Percentiles rank a stretch among this genome's conserved stretches.
phyloP scores from a whole-genome alignment of 2,888 invertebrate genomes.

The Rhagonycha lutea region DNA sequence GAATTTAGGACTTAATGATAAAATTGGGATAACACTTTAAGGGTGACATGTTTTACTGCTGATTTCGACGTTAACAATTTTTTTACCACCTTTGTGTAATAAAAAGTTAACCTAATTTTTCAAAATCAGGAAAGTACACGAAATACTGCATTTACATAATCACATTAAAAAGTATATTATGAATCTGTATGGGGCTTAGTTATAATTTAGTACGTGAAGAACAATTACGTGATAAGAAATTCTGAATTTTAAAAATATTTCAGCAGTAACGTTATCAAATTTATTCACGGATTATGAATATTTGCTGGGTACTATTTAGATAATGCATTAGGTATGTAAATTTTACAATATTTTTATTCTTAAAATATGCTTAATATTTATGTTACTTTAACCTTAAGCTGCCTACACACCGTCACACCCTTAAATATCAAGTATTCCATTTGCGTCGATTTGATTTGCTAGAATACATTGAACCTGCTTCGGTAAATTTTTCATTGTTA shows the following conservation, averaged over 20 bases:
- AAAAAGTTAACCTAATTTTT: not conserved
- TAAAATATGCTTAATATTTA: not conserved
- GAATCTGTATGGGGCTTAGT: not conserved
- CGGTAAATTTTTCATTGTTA: too few species aligned
- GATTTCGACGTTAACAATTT: slow-evolving; percentile 8
- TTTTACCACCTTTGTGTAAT: not conserved
- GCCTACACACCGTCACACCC: not conserved
- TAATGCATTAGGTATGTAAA: not conserved
- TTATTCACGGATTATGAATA: slow-evolving; percentile 9
- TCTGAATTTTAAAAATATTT: not conserved
- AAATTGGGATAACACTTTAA: not conserved
- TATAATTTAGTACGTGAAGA: not conserved
- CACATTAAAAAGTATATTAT: not conserved
- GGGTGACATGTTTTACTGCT: slow-evolving; percentile 8
- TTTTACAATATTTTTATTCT: not conserved
- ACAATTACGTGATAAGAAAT: slow-evolving; percentile 13
- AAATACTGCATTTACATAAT: not conserved
- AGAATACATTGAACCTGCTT: too few species aligned
- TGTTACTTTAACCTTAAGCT: not conserved
- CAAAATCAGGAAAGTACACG: not conserved
- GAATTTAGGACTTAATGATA: slow-evolving; percentile 6
- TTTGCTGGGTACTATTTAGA: not conserved
- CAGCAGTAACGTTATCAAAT: slow-evolving; percentile 5
- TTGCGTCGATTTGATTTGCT: too few species aligned
- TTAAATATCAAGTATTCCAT: too few species aligned